phyloP scores from a whole-genome alignment of 2,888 invertebrate species.

The Nineta flava region DNA sequence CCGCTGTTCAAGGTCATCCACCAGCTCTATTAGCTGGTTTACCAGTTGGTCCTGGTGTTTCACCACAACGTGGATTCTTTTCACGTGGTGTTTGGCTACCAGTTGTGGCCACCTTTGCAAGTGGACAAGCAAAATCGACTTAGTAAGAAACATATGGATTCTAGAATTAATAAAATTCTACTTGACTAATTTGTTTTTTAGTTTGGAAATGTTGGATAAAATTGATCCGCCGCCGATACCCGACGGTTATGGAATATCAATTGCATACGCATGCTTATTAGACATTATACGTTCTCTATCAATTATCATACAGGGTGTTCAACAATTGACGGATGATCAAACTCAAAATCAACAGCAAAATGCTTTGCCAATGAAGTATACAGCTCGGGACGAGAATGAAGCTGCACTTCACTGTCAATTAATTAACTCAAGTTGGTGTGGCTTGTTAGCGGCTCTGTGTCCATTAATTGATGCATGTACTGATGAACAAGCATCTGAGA shows the following conservation, averaged over 20 bases:
- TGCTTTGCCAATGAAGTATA: slow-evolving; percentile 25
- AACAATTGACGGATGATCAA: slow-evolving; percentile 9
- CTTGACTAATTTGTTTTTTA: slow-evolving; percentile 24
- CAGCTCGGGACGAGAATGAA: slow-evolving; percentile 25
- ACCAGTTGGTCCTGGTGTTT: slow-evolving; percentile 58
- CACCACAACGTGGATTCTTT: slow-evolving; percentile 82
- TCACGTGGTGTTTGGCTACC: slow-evolving; percentile 88
- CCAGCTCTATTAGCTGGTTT: slow-evolving; percentile 46
- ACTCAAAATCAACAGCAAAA: neutral
- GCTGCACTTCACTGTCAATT: slow-evolving; percentile 50
- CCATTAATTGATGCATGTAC: slow-evolving; percentile 89
- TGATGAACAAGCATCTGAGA: slow-evolving; percentile 84
- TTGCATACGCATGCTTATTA: slow-evolving; percentile 85
- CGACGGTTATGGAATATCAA: slow-evolving; percentile 95
- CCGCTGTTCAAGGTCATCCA: slow-evolving; percentile 39
- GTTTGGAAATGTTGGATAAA: slow-evolving; percentile 92
- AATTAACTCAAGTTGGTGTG: slow-evolving; percentile 90
- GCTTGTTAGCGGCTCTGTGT: slow-evolving; percentile 77
- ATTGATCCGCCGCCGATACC: slow-evolving; percentile 84
- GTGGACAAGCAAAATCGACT: slow-evolving; percentile 74
- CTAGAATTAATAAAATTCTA: slow-evolving; percentile 1
- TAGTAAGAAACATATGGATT: slow-evolving; percentile 55
- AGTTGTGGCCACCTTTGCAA: slow-evolving; percentile 67
- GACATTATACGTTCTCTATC: slow-evolving; percentile 81
- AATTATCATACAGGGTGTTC: slow-evolving; percentile 35